Percentiles rank a stretch among this genome's conserved stretches.
Conservation (phyloP, 2,113 vertebrate species). For the Callithrix jacchus region DNA sequence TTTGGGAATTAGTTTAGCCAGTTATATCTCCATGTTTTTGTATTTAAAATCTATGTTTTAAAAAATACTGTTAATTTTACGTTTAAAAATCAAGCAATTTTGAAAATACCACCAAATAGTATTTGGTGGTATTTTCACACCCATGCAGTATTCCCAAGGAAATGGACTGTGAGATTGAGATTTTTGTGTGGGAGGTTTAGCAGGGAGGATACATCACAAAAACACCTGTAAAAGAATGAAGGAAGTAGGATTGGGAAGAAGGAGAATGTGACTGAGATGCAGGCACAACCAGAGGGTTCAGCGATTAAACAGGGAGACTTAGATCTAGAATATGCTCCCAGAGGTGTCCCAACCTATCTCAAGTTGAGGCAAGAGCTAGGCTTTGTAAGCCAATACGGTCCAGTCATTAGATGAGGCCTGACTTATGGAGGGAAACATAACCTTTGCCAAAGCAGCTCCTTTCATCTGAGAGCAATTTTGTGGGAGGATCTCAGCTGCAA, state of each 20-base stretch:
- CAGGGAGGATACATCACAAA: not conserved
- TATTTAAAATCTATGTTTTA: slow-evolving; percentile 13
- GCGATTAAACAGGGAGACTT: not conserved
- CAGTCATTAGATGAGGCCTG: not conserved
- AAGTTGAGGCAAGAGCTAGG: not conserved
- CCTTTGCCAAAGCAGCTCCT: not conserved
- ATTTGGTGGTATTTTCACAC: no score
- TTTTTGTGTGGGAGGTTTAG: not conserved
- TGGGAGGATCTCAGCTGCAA: not conserved
- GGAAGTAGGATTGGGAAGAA: not conserved
- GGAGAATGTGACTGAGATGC: not conserved
- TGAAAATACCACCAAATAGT: not conserved
- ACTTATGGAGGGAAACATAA: not conserved
- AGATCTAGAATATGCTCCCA: not conserved
- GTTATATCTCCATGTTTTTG: not conserved
- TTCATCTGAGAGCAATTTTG: not conserved
- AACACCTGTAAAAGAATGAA: not conserved
- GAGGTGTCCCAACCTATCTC: not conserved
- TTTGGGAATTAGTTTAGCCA: slow-evolving; percentile 29
- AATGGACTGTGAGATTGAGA: not conserved
- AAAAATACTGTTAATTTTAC: not conserved
- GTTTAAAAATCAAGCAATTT: not conserved
- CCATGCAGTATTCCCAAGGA: not conserved
- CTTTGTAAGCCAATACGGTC: not conserved
- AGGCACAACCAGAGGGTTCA: not conserved